Base-by-base conservation (phyloP, 2,888 invertebrate species). In the Amiota communis region DNA sequence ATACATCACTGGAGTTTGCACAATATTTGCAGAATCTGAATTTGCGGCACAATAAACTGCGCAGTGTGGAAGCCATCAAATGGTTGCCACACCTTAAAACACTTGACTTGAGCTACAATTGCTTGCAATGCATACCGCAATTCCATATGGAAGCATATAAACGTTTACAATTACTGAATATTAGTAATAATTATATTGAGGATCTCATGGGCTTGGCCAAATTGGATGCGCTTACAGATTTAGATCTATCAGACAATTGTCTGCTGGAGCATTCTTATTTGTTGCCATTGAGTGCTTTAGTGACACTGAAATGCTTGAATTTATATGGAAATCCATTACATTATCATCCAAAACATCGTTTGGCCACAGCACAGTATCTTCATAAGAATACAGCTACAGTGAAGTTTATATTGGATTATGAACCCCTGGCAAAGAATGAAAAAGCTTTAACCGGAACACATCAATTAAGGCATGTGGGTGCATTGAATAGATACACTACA, bases 141-240 rank as follows among this genome's bases (percentile, higher is more conserved):
- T 92, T 94, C 78, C 92, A 91, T 79, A 91, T 91, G 79, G 91
- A 91, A 74, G 90, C 92, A 13, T 91, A 90, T 73, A 91, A 90
- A 71, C 91, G 91, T 49, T 87, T 93, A 68, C 91, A 92, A 88
- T 88, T 91, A 57, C 87, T 94, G 12, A 91, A 92, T 70, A 84
- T 93, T 68, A 92, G 91, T 78, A 92, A 93, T 85, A 94, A 94
- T 87, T 92, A 92, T 76, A 91, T 94, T 70, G 93, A 93, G 78
- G 91, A 92, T 82, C 87, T 94, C 63, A 86, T 88, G 77, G 93
- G 92, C 87, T 82, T 94, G 51, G 89, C 91, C 49, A 89, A 90
- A 63, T 86, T 94, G 59, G 91, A 91, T 74, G 91, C 91, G 77
- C 82, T 94, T 20, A 90, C 88, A 12, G 92, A 92, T 82, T 87